Conservation (phyloP, 2,797 vertebrate species). For the Menidia menidia region DNA sequence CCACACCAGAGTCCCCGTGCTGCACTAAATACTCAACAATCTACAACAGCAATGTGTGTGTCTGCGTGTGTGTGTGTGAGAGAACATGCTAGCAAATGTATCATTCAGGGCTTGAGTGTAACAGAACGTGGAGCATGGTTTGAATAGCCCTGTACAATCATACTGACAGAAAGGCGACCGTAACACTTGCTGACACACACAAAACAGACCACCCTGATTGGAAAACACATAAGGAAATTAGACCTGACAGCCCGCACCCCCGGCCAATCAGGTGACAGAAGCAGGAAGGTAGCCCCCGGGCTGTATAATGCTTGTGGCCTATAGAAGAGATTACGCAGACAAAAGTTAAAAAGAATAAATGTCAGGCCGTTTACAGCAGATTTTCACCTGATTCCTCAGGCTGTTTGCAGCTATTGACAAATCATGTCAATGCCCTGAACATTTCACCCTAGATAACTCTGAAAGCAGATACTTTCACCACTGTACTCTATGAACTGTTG, state of each 20-base stretch:
- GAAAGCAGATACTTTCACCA: conserved; percentile 31
- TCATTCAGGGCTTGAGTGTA: conserved; percentile 15
- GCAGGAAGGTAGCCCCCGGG: conserved; percentile 41
- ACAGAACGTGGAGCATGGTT: conserved; percentile 46
- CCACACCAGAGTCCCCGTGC: conserved; percentile 63
- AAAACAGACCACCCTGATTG: conserved; percentile 71
- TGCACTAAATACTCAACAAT: conserved; percentile 58
- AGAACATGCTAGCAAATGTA: not conserved
- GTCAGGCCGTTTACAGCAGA: conserved; percentile 12
- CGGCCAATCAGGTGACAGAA: conserved; percentile 69
- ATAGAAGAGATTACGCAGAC: conserved; percentile 30
- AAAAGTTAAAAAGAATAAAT: conserved; percentile 32
- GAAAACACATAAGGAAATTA: conserved; percentile 72
- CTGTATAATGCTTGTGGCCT: conserved; percentile 34
- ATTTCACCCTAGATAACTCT: conserved; percentile 31
- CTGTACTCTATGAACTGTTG: conserved; percentile 17
- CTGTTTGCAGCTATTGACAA: conserved; percentile 32
- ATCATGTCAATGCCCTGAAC: conserved; percentile 29
- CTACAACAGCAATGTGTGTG: conserved; percentile 5
- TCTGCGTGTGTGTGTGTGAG: conserved; percentile 6
- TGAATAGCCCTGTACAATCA: conserved; percentile 62
- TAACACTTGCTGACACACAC: conserved; percentile 67
- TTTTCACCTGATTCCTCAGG: conserved; percentile 19
- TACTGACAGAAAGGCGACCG: conserved; percentile 56
- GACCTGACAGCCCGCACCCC: conserved; percentile 64